Evolutionary conservation across 2,888 invertebrate species (phyloP).

Genomic region (Heterodera filipjevi): DNA sequence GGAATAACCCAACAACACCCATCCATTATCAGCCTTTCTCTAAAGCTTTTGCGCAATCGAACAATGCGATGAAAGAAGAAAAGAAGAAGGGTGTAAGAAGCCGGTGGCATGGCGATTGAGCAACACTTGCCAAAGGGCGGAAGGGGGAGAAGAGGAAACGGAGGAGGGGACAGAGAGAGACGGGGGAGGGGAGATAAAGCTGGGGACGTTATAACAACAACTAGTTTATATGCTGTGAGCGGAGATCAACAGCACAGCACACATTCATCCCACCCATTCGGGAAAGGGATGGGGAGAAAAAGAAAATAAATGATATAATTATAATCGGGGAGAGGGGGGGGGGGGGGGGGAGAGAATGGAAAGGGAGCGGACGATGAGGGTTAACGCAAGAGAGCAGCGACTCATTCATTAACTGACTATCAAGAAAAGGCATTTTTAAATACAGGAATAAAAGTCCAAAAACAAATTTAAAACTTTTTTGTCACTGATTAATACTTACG

Average conservation of each 20-base stretch:
- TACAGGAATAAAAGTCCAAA: too few relatives aligned
- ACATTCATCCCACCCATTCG: conserved; percentile 1
- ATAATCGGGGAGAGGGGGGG: background rate
- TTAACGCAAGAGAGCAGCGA: too few relatives aligned
- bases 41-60: conserved; percentile 2
- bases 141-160: too few relatives aligned
- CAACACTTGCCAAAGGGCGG: background rate
- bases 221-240: background rate
- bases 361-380: background rate
- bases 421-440: too few relatives aligned
- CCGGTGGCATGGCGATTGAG: conserved; percentile 6
- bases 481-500: too few relatives aligned
- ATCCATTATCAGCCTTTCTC: conserved; percentile 3
- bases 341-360: background rate
- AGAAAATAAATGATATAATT: background rate
- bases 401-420: too few relatives aligned
- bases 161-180: too few relatives aligned
- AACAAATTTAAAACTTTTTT: too few relatives aligned
- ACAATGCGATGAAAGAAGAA: background rate
- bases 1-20: background rate
- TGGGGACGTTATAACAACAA: background rate
- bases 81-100: background rate
- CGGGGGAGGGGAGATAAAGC: background rate
- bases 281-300: background rate
- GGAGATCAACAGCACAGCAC: background rate